Evolutionary conservation across 2,797 vertebrate genomes (phyloP).

Genomic region (Petrocephalus schoutedeni): DNA sequence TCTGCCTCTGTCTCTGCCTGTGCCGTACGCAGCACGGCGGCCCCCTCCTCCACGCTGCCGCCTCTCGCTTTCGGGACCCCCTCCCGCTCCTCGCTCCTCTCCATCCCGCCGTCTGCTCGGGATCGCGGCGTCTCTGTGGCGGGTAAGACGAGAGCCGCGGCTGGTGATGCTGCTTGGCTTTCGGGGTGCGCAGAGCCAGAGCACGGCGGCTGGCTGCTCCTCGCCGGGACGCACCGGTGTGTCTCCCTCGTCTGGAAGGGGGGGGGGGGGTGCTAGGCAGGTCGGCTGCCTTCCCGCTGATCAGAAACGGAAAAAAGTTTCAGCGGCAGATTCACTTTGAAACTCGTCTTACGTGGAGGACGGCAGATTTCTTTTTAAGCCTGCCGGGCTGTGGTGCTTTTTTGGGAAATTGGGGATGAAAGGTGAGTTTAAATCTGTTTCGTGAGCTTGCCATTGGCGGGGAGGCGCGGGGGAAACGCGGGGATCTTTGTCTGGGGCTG

Average conservation of each 20-base stretch:
- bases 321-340: neutral
- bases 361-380: neutral
- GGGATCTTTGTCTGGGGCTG: neutral
- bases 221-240: constrained; percentile 9
- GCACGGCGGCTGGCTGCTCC: neutral
- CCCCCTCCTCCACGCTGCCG: constrained; percentile 41
- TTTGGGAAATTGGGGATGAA: neutral
- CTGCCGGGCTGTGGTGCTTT: neutral
- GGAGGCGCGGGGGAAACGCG: neutral
- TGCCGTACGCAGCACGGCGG: neutral
- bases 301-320: neutral
- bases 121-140: neutral
- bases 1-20: neutral
- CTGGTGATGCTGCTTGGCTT: too few relatives aligned
- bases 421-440: neutral
- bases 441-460: neutral
- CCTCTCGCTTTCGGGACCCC: constrained; percentile 8
- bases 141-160: neutral
- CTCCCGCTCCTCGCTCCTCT: neutral
- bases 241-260: neutral
- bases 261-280: constrained; percentile 22
- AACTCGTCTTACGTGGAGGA: neutral
- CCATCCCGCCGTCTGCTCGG: neutral
- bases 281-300: constrained; percentile 13
- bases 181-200: constrained; percentile 9